Conservation (phyloP, 2,113 vertebrate genomes). For the Aleadryas rufinucha region DNA sequence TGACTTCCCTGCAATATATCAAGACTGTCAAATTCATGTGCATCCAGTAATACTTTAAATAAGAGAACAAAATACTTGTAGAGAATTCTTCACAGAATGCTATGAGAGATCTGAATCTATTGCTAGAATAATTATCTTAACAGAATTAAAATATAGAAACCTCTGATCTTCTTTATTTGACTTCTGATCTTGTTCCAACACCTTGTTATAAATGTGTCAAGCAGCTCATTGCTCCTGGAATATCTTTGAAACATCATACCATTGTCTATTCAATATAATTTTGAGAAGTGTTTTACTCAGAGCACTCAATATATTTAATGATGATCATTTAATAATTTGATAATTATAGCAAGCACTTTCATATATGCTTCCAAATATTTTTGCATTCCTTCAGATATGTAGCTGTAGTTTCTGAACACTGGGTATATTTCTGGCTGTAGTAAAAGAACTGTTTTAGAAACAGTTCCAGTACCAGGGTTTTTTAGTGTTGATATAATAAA, state of each 20-base stretch:
- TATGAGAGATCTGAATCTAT: not conserved
- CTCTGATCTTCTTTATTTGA: conserved; percentile 6
- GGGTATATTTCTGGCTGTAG: not conserved
- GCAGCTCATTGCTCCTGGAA: not conserved
- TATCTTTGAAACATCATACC: not conserved
- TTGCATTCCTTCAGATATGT: not conserved
- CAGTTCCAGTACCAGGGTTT: not conserved
- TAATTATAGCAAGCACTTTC: not conserved
- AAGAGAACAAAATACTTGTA: not conserved
- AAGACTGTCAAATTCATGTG: not conserved
- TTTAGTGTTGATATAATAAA: not conserved
- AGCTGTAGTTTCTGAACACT: not conserved
- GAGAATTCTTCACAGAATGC: not conserved
- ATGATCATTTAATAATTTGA: conserved; percentile 3
- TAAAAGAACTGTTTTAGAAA: not conserved
- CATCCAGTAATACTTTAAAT: not conserved
- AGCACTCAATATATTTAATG: not conserved
- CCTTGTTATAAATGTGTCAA: not conserved
- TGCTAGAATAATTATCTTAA: not conserved
- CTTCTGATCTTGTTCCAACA: conserved; percentile 21
- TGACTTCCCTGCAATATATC: not conserved
- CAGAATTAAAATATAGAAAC: not conserved
- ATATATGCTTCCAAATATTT: conserved; percentile 2
- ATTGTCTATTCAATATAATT: not conserved
- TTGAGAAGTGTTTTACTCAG: not conserved